Evolutionary conservation across 2,888 invertebrate species (phyloP).

Genomic region (Nezara viridula): DNA sequence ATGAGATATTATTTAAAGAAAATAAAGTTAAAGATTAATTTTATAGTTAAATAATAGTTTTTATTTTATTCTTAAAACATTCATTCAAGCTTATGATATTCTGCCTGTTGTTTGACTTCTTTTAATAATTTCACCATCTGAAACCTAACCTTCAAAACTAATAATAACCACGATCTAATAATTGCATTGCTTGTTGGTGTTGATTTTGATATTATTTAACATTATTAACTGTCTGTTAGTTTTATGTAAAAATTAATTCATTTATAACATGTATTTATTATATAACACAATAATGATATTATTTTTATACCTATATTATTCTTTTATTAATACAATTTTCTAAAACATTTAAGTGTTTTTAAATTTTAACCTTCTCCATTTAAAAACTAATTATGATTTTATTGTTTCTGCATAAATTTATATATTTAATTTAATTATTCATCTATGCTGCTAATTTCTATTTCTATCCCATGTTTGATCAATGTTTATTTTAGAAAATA

Average conservation of each 20-base stretch:
- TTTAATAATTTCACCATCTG: not conserved
- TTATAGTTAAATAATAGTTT: not conserved
- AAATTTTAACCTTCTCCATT: constrained; percentile 48
- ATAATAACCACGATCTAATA: not conserved
- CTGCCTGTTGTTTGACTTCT: not conserved
- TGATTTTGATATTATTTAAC: constrained; percentile 28
- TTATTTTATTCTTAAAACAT: not conserved
- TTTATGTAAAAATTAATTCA: not conserved
- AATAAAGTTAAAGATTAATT: not conserved
- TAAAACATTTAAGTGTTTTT: constrained; percentile 32
- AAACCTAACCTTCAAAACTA: not conserved
- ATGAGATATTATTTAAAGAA: not conserved
- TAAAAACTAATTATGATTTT: not conserved
- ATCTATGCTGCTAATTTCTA: not conserved
- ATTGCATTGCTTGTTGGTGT: constrained; percentile 39
- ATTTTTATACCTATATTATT: constrained; percentile 26
- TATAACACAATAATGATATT: not conserved
- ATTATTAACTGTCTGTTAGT: not conserved
- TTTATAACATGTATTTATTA: constrained; percentile 20
- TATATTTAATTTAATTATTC: not conserved
- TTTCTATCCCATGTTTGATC: not conserved
- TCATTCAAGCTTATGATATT: not conserved
- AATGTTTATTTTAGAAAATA: not conserved
- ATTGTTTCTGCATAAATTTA: not conserved
- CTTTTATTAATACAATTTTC: constrained; percentile 30